Conservation (phyloP, 53 echinoderm and acorn worm species). For the Actinopyga echinites region DNA sequence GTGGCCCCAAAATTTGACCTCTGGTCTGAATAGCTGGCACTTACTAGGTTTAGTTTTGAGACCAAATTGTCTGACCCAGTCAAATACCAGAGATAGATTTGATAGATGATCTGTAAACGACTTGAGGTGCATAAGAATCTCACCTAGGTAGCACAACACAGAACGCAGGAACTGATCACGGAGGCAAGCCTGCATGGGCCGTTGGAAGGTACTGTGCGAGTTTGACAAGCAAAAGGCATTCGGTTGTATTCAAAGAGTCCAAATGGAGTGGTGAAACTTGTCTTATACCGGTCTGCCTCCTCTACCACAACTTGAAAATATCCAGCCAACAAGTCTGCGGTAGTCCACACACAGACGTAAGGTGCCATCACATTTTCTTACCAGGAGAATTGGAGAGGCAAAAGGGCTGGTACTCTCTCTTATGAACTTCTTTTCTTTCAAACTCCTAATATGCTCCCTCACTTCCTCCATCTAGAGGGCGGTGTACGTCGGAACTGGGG, state of each 20-base stretch:
- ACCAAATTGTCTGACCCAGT: too few relatives aligned
- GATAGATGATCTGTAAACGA: too few relatives aligned
- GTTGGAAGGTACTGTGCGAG: too few relatives aligned
- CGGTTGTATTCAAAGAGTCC: neutral
- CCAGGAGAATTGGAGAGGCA: neutral
- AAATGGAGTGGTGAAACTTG: neutral
- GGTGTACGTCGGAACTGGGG: too few relatives aligned
- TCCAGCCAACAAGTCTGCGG: neutral
- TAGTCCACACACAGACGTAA: neutral
- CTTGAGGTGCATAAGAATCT: too few relatives aligned
- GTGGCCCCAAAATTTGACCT: too few relatives aligned
- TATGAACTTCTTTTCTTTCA: neutral
- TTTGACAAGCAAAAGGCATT: slow-evolving; percentile 19
- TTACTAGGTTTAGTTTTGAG: too few relatives aligned
- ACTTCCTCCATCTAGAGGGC: slow-evolving; percentile 21
- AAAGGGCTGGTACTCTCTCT: neutral
- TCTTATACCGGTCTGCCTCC: neutral
- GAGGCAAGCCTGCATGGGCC: too few relatives aligned
- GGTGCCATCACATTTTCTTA: neutral
- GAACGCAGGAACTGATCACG: too few relatives aligned
- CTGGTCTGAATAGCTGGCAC: too few relatives aligned
- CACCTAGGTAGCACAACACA: too few relatives aligned
- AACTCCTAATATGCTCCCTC: neutral
- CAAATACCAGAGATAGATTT: too few relatives aligned
- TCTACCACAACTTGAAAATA: neutral